phyloP scores from a whole-genome alignment of 1,140 invertebrate species.

The Achroia grisella region DNA sequence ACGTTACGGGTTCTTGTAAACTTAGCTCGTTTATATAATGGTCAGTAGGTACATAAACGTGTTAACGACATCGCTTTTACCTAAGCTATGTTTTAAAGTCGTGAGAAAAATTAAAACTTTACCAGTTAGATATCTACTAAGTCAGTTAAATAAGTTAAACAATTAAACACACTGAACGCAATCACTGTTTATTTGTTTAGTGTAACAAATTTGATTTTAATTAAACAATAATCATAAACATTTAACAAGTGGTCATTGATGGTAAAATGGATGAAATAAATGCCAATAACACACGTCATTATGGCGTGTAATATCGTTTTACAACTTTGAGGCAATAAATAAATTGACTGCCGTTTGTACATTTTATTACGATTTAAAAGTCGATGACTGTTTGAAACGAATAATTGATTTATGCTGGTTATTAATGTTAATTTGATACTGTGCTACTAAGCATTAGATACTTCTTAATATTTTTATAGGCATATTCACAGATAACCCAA shows the following conservation, averaged over 20 bases:
- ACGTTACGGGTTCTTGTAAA: constrained; percentile 1
- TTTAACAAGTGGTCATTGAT: constrained; percentile 52
- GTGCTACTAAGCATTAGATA: constrained; percentile 26
- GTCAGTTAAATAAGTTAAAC: neutral
- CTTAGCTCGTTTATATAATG: constrained; percentile 14
- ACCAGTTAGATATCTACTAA: neutral
- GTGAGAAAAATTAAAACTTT: constrained; percentile 15
- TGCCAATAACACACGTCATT: constrained; percentile 69
- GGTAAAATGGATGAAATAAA: constrained; percentile 64
- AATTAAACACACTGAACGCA: neutral
- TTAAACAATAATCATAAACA: constrained; percentile 59
- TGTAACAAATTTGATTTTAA: constrained; percentile 44
- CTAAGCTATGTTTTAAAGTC: constrained; percentile 3
- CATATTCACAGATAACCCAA: too few species aligned
- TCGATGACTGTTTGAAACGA: constrained; percentile 67
- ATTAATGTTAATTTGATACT: constrained; percentile 65
- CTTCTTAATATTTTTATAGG: too few species aligned
- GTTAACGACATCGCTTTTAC: constrained; percentile 2
- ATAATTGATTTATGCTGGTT: constrained; percentile 69
- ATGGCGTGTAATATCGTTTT: constrained; percentile 69
- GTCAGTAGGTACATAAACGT: constrained; percentile 5
- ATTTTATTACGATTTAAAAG: constrained; percentile 72
- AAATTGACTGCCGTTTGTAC: constrained; percentile 69
- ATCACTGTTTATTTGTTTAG: constrained; percentile 6
- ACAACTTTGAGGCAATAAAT: constrained; percentile 71